Evolutionary conservation across 2,888 invertebrate species (phyloP).

Genomic region (Anticlea derivata): DNA sequence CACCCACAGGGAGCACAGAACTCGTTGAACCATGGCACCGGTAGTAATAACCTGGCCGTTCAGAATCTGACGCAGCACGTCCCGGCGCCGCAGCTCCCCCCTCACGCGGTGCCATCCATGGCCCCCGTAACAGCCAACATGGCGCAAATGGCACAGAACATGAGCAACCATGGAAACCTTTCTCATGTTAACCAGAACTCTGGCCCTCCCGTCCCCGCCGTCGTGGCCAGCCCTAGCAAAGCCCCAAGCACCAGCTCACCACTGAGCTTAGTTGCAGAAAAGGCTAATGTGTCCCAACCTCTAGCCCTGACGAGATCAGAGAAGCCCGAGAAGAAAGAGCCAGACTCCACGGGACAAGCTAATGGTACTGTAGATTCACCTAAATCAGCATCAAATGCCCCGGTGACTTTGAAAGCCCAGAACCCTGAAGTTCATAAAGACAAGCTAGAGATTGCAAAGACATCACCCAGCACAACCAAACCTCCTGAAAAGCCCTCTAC

Average conservation of each 20-base stretch:
- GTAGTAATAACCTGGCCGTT: constrained; percentile 58
- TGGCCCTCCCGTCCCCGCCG: constrained; percentile 57
- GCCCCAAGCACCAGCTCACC: constrained; percentile 65
- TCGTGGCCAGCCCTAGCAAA: constrained; percentile 65
- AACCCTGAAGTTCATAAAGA: constrained; percentile 71
- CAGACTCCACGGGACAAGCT: constrained; percentile 67
- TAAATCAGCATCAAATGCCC: constrained; percentile 62
- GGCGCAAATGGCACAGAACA: constrained; percentile 81
- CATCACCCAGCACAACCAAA: constrained; percentile 74
- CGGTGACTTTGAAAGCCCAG: constrained; percentile 62
- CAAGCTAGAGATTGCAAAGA: constrained; percentile 74
- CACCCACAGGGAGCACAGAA: constrained; percentile 73
- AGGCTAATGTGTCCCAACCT: constrained; percentile 61
- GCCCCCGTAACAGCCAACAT: constrained; percentile 78
- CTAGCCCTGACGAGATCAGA: constrained; percentile 75
- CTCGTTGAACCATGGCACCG: constrained; percentile 59
- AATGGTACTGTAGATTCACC: constrained; percentile 76
- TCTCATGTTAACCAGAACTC: constrained; percentile 74
- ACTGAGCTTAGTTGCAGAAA: constrained; percentile 74
- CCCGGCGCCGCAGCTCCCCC: constrained; percentile 57
- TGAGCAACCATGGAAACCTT: constrained; percentile 80
- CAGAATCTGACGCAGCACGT: constrained; percentile 72
- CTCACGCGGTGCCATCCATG: constrained; percentile 76
- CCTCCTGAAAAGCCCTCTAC: constrained; percentile 69
- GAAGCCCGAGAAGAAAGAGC: constrained; percentile 75